These are phyloP conservation scores for Rhinoraja longicauda DNA, from an alignment of 2,797 vertebrate species.

Conservation along the genomic window DNA sequence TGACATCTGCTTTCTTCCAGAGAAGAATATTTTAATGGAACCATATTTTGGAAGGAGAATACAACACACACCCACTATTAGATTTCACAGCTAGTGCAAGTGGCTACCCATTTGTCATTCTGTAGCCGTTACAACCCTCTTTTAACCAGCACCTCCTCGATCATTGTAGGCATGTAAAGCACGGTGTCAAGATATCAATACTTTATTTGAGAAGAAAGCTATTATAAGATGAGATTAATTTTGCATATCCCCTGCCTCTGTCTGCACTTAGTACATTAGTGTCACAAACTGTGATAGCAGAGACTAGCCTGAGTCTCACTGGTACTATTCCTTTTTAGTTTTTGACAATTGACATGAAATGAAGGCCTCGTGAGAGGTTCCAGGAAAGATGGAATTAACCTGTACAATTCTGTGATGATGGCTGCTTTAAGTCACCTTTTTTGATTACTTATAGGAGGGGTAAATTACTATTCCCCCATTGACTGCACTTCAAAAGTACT, in stretches of 20 bases:
- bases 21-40: too few species aligned
- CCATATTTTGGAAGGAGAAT: too few species aligned
- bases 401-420: neutral
- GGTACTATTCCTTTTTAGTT: neutral
- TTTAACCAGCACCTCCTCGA: neutral
- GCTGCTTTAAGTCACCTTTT: neutral
- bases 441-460: neutral
- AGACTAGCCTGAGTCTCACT: neutral
- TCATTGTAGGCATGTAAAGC: neutral
- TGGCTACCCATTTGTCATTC: too few species aligned
- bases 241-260: neutral
- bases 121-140: too few species aligned
- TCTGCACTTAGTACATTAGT: neutral
- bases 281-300: neutral
- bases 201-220: neutral
- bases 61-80: too few species aligned
- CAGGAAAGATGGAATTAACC: neutral
- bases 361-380: neutral
- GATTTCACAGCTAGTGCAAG: too few species aligned
- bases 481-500: too few species aligned
- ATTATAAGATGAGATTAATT: neutral
- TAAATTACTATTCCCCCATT: neutral
- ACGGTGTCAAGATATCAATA: neutral
- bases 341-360: neutral
- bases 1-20: constrained; percentile 19